Percentiles rank a stretch among this genome's conserved stretches.
These are phyloP conservation scores for Oryzias curvinotus DNA, from an alignment of 2,113 vertebrate species.

Conservation along the genomic window DNA sequence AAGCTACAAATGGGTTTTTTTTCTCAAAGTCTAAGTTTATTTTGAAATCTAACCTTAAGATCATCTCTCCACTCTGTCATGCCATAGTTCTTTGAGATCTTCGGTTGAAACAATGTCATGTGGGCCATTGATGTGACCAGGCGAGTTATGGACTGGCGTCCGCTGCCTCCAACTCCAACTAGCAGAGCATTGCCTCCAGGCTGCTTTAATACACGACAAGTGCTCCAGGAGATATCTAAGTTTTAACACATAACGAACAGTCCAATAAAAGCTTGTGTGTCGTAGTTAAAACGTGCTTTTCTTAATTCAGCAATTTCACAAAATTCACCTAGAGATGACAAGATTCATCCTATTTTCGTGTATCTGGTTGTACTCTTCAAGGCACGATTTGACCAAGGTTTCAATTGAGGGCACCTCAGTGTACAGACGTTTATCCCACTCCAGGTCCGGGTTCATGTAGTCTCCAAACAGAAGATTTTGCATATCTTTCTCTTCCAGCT, in stretches of 20 bases:
- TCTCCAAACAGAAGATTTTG: conserved; percentile 92
- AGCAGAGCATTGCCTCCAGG: conserved; percentile 89
- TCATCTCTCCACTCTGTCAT: conserved; percentile 96
- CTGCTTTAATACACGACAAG: conserved; percentile 95
- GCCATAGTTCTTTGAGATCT: conserved; percentile 94
- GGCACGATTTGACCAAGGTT: conserved; percentile 85
- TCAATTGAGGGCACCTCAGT: conserved; percentile 84
- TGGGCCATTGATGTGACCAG: conserved; percentile 91
- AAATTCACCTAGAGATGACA: conserved; percentile 91
- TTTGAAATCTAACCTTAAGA: conserved; percentile 81
- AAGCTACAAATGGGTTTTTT: no score
- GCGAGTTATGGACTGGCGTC: conserved; percentile 93
- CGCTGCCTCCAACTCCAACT: conserved; percentile 92
- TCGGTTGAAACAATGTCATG: conserved; percentile 93
- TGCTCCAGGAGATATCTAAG: conserved; percentile 93
- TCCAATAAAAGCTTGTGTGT: neutral
- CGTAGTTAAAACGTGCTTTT: neutral
- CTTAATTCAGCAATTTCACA: conserved; percentile 1
- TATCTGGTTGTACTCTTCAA: conserved; percentile 93
- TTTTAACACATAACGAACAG: no score
- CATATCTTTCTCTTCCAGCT: conserved; percentile 90
- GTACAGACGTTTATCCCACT: conserved; percentile 87
- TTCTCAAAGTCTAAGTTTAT: conserved; percentile 4
- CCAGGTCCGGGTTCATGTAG: conserved; percentile 90
- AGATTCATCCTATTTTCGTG: conserved; percentile 95